Conservation (phyloP, 2,113 vertebrate species). For the Calonectris borealis region DNA sequence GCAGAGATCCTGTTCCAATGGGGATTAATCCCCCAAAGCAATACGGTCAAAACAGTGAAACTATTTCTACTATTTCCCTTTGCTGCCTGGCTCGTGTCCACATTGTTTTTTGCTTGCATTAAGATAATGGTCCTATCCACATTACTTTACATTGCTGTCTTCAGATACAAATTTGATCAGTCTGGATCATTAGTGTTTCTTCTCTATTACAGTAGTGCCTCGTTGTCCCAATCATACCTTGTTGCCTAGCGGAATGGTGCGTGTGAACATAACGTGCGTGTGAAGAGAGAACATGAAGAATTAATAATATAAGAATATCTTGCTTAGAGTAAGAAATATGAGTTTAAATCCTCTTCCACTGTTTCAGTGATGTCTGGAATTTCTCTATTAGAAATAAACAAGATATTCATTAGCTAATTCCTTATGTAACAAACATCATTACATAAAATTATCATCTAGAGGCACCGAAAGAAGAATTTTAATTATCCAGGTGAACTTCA, state of each 20-base stretch:
- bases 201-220: not conserved
- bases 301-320: not conserved
- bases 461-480: not conserved
- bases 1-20: not conserved
- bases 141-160: not conserved
- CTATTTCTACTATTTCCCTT: not conserved
- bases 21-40: not conserved
- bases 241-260: not conserved
- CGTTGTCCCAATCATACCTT: not conserved
- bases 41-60: not conserved
- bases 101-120: not conserved
- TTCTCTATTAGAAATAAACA: slow-evolving; percentile 6
- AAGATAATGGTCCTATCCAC: not conserved
- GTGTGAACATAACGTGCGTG: not conserved
- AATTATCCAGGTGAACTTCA: slow-evolving; percentile 16
- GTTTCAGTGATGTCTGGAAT: not conserved
- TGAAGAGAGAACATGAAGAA: not conserved
- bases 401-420: slow-evolving; percentile 16
- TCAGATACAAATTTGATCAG: not conserved
- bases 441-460: slow-evolving; percentile 14
- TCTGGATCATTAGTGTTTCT: not conserved
- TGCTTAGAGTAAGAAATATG: not conserved
- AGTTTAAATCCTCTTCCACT: not conserved
- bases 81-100: not conserved
- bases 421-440: slow-evolving; percentile 37